Evolutionary conservation across 2,797 vertebrate genomes (phyloP).

Genomic region (Pagetopsis macropterus): DNA sequence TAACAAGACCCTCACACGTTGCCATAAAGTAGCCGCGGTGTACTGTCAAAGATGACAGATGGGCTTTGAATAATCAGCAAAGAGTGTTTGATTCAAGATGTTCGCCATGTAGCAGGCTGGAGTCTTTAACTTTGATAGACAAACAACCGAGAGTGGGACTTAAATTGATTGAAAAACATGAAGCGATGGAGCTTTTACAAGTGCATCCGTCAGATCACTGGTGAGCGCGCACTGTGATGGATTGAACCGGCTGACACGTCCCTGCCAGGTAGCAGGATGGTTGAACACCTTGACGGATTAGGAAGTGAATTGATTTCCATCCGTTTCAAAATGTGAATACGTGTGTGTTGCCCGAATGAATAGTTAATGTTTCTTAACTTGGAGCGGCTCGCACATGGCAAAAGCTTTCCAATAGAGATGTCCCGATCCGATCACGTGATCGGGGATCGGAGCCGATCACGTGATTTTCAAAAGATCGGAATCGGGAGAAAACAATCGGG

Average conservation of each 20-base stretch:
- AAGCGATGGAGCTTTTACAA: constrained; percentile 72
- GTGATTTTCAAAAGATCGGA: too few species aligned
- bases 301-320: constrained; percentile 71
- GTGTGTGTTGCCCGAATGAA: constrained; percentile 52
- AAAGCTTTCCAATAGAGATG: constrained; percentile 29
- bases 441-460: too few species aligned
- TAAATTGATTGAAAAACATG: constrained; percentile 78
- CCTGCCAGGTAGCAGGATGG: constrained; percentile 73
- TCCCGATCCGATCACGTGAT: too few species aligned
- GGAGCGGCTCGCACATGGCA: constrained; percentile 5
- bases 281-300: constrained; percentile 73
- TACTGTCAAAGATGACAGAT: constrained; percentile 68
- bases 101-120: constrained; percentile 51
- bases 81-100: constrained; percentile 52
- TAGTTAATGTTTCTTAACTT: constrained; percentile 61
- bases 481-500: too few species aligned
- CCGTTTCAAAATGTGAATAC: constrained; percentile 63
- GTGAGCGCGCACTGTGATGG: constrained; percentile 64
- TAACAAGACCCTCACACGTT: constrained; percentile 45
- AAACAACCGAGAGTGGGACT: constrained; percentile 67
- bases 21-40: constrained; percentile 38
- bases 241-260: constrained; percentile 68
- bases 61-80: constrained; percentile 52
- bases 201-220: constrained; percentile 71
- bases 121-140: constrained; percentile 68